phyloP scores from a whole-genome alignment of 2,113 vertebrate species.

The Protobothrops mucrosquamatus region DNA sequence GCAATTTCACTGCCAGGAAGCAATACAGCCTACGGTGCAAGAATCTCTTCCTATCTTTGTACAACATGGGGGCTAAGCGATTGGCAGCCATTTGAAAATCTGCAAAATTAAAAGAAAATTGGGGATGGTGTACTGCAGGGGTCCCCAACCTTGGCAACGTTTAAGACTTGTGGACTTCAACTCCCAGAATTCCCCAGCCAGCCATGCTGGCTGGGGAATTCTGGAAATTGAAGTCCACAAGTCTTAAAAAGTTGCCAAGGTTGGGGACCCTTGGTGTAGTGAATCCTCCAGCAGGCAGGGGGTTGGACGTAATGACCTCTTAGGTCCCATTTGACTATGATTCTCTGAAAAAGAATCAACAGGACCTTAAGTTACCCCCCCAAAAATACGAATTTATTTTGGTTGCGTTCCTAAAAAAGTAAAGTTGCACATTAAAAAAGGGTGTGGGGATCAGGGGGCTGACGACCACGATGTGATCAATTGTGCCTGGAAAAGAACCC shows the following conservation, averaged over 20 bases:
- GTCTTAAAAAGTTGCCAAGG: too few species aligned
- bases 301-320: neutral
- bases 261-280: neutral
- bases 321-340: neutral
- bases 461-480: neutral
- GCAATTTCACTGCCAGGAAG: slow-evolving; percentile 15
- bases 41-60: neutral
- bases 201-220: too few species aligned
- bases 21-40: neutral
- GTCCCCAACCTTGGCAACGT: too few species aligned
- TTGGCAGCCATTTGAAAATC: neutral
- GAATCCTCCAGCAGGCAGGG: neutral
- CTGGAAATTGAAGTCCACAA: too few species aligned
- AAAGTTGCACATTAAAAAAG: neutral
- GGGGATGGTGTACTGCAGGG: too few species aligned
- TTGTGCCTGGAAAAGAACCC: neutral
- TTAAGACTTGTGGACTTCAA: too few species aligned
- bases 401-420: neutral
- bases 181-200: too few species aligned
- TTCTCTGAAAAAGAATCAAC: neutral
- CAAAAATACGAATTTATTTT: neutral
- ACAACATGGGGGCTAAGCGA: neutral
- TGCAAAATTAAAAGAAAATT: neutral
- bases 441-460: neutral
- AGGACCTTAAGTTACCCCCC: neutral